Evolutionary conservation across 1,140 invertebrate species (phyloP), one percentile per base, ranked within the genome.

Genomic region (Dreissena polymorpha): DNA sequence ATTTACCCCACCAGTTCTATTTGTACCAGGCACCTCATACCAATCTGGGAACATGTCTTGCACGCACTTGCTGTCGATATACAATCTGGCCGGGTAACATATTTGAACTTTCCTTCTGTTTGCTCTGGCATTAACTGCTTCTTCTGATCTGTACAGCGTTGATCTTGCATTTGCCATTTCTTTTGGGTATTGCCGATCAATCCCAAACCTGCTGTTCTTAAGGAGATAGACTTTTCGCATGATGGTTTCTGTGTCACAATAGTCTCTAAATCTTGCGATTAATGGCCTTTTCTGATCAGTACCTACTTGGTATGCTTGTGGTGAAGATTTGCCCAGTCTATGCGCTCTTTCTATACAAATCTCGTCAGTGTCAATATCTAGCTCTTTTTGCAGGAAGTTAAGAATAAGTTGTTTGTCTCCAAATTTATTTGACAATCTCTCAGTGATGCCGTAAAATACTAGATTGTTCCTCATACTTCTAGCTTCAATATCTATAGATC

Each of bases 401-500:
- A 57, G 49, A 51, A 79, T 51, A 16, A 79, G 67, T 7, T 18
- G 49, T 27, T 16, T 60, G 16, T 21, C 10, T 12, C 39, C 39
- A 39, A 5, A 39, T 39, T 70, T 79, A 10, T 23, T 18, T 55
- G 18, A 27, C 6, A 73, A 23, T 57, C 51, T 73, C 39, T 70
- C 76, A 3, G 67, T 79, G 14, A 79, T 14, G 1, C 76, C 67
- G 70, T 79, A 79, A 14, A 79, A 29, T 25, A 79, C 50, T 12
- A 70, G 10, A 29, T 79, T 79, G 64, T 79, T 79, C 39, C 76
- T 23, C 67, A 68, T 79, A 55, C 67, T 79, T 49, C 76, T 57
- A 53, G 76, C 65, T 27, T 79, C 76, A 55, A 21, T n/a, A 49
- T 79, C 67, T 25, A 79, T 70, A n/a, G 65, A 79, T 68, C 14